Base-by-base conservation (phyloP, 2,113 vertebrate species). In the Galbula dea region DNA sequence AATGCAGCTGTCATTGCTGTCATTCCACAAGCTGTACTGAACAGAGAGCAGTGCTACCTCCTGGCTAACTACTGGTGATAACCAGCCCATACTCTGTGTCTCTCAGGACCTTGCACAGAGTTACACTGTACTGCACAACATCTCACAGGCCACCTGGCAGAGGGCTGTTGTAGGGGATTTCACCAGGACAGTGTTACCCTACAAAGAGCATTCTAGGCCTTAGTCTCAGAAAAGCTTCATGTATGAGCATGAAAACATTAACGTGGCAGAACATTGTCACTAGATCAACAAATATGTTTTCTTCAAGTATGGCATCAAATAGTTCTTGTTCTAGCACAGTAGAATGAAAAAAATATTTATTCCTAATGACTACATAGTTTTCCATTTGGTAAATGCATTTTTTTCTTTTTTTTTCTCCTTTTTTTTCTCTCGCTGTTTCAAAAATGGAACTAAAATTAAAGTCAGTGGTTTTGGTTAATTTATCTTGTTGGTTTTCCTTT, bases 61-160 rank as follows among this genome's bases (percentile, higher is more conserved):
- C 10, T 3, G 30, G 24, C 46, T 59, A 87, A 48, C 43, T 63
- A 43, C 10, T 3, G 30, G 39, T 12, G 45, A 34, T 20, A 76
- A 48, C 7, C 62, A 63, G 29, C 12, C 51, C 3, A 3, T 14
- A 6, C 22, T 58, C 19, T 11, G 16, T 6, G 41, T 27, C 23
- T 27, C 23, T 13, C 6, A 72, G 41, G 19, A 8, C 11, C 10
- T 20, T 39, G 27, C 1, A 37, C 13, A 49, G 34, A 37, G 51
- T 24, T 71, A 11, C 18, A 3, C 57, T 5, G 22, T 11, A n/a
- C 2, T 14, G 34, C 32, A 24, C 34, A 63, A 29, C 39, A 13
- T 46, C 79, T 34, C 39, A 26, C 10, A 6, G 0, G 1, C 16
- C 30, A 30, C 7, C 51, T 26, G 9, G 19, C 11, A 0, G 21